Percentiles rank a stretch among this genome's conserved stretches.
Conservation (phyloP, 2,888 invertebrate species). For the Drosophila tanythrix region DNA sequence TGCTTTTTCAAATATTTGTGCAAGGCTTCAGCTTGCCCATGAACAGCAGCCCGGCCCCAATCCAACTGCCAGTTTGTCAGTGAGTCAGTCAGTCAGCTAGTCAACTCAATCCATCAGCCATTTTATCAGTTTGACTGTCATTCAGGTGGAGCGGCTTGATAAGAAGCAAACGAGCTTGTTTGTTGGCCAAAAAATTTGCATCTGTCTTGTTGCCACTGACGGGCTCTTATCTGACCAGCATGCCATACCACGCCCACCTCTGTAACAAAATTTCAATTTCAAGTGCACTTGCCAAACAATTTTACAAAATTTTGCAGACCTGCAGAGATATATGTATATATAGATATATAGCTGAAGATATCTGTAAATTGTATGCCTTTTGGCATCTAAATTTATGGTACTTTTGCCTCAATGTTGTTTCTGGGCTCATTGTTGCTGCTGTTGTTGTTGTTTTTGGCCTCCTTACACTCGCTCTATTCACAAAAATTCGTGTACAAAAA, state of each 20-base stretch:
- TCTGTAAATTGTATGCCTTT: conserved; percentile 54
- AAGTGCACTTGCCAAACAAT: conserved; percentile 75
- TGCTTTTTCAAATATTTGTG: conserved; percentile 78
- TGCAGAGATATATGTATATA: conserved; percentile 26
- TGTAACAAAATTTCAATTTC: conserved; percentile 73
- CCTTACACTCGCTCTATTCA: conserved; percentile 35
- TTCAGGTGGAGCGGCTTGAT: conserved; percentile 63
- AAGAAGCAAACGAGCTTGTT: conserved; percentile 73
- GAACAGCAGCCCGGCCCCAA: conserved; percentile 9
- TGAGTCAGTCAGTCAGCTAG: conserved; percentile 13
- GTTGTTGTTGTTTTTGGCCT: conserved; percentile 14
- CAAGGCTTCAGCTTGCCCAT: conserved; percentile 66
- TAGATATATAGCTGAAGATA: conserved; percentile 12
- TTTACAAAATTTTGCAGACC: conserved; percentile 62
- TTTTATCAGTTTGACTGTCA: conserved; percentile 18
- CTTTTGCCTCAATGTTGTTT: conserved; percentile 33
- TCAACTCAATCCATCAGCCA: conserved; percentile 17
- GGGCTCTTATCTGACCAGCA: conserved; percentile 46
- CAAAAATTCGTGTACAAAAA: conserved; percentile 72
- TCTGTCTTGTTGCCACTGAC: conserved; percentile 52
- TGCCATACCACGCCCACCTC: conserved; percentile 7
- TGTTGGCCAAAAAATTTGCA: conserved; percentile 59
- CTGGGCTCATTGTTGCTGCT: conserved; percentile 28
- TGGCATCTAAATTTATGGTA: conserved; percentile 70
- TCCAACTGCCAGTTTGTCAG: conserved; percentile 22